phyloP scores from a whole-genome alignment of 2,888 invertebrate species.

The Axea sp. region DNA sequence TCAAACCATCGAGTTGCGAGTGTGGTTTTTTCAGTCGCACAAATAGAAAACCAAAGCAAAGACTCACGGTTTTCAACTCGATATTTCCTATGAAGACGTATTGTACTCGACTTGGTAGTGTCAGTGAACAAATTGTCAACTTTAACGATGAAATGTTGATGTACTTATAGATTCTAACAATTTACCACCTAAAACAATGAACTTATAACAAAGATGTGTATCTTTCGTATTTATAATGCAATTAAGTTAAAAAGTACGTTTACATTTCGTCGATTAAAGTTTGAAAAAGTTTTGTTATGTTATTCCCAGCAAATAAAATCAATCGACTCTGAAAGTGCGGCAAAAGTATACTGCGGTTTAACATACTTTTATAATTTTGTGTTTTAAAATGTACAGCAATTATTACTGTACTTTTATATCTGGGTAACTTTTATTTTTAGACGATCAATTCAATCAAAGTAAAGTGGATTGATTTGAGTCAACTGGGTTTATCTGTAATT shows the following conservation, averaged over 20 bases:
- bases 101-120: slow-evolving; percentile 33
- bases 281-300: background rate
- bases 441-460: no score
- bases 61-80: slow-evolving; percentile 24
- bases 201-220: slow-evolving; percentile 4
- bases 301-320: slow-evolving; percentile 23
- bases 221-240: background rate
- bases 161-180: slow-evolving; percentile 7
- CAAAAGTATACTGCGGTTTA: background rate
- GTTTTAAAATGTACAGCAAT: background rate
- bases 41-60: slow-evolving; percentile 32
- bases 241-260: slow-evolving; percentile 1
- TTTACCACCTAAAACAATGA: slow-evolving; percentile 1
- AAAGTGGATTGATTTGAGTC: slow-evolving; percentile 18
- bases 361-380: background rate
- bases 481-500: slow-evolving; percentile 5
- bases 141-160: background rate
- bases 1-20: slow-evolving; percentile 45
- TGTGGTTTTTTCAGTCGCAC: slow-evolving; percentile 50
- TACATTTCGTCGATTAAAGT: background rate
- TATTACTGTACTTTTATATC: background rate
- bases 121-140: background rate
- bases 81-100: slow-evolving; percentile 32
- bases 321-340: slow-evolving; percentile 15
- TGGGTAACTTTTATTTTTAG: background rate